Conservation (phyloP, 1,140 invertebrate species). For the Aphelenchoides avenae region DNA sequence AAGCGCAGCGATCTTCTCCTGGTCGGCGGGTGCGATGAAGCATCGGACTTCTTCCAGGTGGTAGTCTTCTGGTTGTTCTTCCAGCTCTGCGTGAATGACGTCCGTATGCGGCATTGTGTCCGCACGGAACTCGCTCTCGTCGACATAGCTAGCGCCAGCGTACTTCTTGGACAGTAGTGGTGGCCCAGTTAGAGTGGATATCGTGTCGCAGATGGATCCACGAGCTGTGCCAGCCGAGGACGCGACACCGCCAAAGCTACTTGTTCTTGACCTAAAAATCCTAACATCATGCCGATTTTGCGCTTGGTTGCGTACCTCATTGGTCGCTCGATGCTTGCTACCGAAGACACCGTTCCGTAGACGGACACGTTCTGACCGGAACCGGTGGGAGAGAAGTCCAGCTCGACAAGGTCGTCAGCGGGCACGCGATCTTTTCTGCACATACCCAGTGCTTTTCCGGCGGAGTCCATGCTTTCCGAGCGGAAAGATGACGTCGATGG, state of each 20-base stretch:
- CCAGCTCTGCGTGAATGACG: not conserved
- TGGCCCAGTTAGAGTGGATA: no score
- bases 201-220: no score
- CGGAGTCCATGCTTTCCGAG: no score
- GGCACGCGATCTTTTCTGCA: not conserved
- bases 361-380: not conserved
- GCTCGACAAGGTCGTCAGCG: constrained; percentile 22
- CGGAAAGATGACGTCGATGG: no score
- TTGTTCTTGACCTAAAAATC: constrained; percentile 6
- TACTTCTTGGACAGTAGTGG: no score
- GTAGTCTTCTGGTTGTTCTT: not conserved
- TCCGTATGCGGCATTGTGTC: not conserved
- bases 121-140: no score
- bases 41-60: constrained; percentile 28
- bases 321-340: no score
- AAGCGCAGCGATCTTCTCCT: constrained; percentile 20
- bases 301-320: no score
- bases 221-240: no score
- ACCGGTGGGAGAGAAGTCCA: constrained; percentile 15
- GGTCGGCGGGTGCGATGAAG: constrained; percentile 20
- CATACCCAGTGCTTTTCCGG: no score
- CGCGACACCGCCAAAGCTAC: constrained; percentile 15
- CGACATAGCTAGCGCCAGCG: no score
- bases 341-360: constrained; percentile 4
- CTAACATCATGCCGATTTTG: constrained; percentile 1